Evolutionary conservation across 2,113 vertebrate genomes (phyloP), one percentile per base, ranked within the genome.

Genomic region (Cebus imitator): DNA sequence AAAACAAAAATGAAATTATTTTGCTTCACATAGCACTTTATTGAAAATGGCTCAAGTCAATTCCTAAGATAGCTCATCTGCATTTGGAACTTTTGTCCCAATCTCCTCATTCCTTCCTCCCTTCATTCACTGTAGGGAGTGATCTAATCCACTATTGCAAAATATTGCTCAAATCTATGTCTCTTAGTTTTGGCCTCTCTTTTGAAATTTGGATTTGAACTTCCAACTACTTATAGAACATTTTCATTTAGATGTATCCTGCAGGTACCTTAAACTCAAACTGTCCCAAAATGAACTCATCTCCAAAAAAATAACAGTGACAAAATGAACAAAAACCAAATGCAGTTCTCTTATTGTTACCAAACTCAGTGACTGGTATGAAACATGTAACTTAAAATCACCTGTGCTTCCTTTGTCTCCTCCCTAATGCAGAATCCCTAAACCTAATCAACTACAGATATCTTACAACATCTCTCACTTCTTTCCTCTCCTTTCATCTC

Each of bases 151-250:
- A 81, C 30, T 85, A 9, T 40, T n/a, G 32, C 17, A 52, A 87
- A 94, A 83, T 9, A 52, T 16, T 92, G 88, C 70, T 96, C 13
- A 89, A 73, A 61, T 79, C 11, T 75, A 13, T 72, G 45, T 75
- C 25, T 92, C 86, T 95, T 87, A 75, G 12, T 86, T 96, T 87
- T 87, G 57, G 10, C 27, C 30, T 96, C 18, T 93, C 2, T 73
- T n/a, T 6, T 79, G 83, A 92, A 95, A 90, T 66, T 94, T 66
- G 20, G 32, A 45, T 94, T 93, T 83, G 50, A 89, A 92, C 66
- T 93, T 96, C 17, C 10, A 95, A 48, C 2, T 93, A 35, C 40
- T 86, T 95, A 87, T 87, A 66, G 55, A 16, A 87, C 37, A 76
- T 87, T 96, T 92, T 95, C 20, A 94, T 40, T 82, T 87, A 78